Evolutionary conservation across 2,113 vertebrate genomes (phyloP).

Genomic region (Ictalurus punctatus): DNA sequence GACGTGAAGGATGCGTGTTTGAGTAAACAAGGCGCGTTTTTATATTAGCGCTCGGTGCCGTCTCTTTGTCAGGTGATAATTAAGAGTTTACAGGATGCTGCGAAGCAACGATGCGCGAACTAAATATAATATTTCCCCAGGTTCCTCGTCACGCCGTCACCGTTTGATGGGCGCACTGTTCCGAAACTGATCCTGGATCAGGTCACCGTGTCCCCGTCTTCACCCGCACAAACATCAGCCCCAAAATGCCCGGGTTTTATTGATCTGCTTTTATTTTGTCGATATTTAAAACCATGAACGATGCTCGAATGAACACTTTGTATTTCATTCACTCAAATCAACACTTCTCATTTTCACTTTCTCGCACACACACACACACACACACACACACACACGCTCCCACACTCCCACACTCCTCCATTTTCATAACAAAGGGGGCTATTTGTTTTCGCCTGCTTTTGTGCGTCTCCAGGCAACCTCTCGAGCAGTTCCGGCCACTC

Average conservation of each 20-base stretch:
- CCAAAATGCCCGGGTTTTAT: too few relatives aligned
- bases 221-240: not conserved
- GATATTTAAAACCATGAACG: not conserved
- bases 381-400: constrained; percentile 61
- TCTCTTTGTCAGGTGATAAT: not conserved
- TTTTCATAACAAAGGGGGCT: constrained; percentile 65
- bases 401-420: constrained; percentile 61
- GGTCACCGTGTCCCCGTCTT: not conserved
- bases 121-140: constrained; percentile 3
- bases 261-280: too few relatives aligned
- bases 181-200: not conserved
- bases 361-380: constrained; percentile 60
- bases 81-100: not conserved
- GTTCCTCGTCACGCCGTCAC: not conserved
- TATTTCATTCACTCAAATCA: not conserved
- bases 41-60: not conserved
- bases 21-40: not conserved
- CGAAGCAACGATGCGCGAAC: not conserved
- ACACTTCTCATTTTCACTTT: not conserved
- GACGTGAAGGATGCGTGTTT: not conserved
- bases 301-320: not conserved
- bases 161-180: not conserved
- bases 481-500: constrained; percentile 46
- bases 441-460: constrained; percentile 63
- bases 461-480: constrained; percentile 68